Percentiles rank a stretch among this genome's conserved stretches.
These are phyloP conservation scores for Ladona fulva DNA, from an alignment of 1,140 invertebrate species.

Conservation along the genomic window DNA sequence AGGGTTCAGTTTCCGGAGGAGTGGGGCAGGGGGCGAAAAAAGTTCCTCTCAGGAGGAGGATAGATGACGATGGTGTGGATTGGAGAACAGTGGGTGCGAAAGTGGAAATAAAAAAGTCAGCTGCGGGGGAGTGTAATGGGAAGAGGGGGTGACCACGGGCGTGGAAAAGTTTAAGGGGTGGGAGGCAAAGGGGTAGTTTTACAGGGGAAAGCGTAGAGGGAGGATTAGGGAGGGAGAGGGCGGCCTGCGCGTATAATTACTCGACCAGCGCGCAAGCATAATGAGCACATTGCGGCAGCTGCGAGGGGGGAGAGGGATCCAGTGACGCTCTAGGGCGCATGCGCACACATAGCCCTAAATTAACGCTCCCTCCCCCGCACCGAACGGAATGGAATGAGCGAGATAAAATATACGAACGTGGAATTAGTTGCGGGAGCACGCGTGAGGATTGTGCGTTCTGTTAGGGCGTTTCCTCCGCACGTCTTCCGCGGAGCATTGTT, in stretches of 20 bases:
- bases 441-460: background rate
- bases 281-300: conserved; percentile 4
- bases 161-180: background rate
- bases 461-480: no score
- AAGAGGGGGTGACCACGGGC: background rate
- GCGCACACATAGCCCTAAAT: background rate
- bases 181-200: background rate
- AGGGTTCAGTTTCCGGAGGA: background rate
- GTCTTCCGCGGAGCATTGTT: no score
- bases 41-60: background rate
- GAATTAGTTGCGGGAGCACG: background rate
- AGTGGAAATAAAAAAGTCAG: conserved; percentile 9
- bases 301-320: background rate
- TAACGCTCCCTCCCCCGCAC: background rate
- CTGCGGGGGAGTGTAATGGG: background rate
- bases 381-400: background rate
- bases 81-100: background rate
- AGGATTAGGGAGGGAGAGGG: background rate
- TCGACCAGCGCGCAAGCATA: background rate
- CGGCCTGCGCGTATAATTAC: background rate
- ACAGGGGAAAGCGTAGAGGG: background rate
- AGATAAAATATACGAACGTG: background rate
- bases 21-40: no score
- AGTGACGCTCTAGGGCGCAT: background rate
- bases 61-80: background rate